A percentile compares a stretch with the other conserved stretches of the same genome.
Conservation (phyloP, 2,797 vertebrate species). For the Etheostoma perlongum region DNA sequence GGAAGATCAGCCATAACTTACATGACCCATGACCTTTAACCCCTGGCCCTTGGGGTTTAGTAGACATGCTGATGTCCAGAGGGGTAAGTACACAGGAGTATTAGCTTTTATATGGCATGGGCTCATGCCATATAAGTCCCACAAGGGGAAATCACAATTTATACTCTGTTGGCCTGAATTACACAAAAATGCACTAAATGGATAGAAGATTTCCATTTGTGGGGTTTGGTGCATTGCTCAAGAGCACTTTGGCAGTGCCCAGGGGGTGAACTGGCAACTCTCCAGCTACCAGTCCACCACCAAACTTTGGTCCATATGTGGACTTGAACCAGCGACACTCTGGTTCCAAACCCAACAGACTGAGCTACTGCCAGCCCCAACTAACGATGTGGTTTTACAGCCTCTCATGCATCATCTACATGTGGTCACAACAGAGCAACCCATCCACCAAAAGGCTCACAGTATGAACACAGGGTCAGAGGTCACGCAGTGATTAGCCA, state of each 20-base stretch:
- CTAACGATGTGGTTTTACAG: not conserved
- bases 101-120: constrained; percentile 51
- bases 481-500: constrained; percentile 45
- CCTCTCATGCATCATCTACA: constrained; percentile 31
- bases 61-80: constrained; percentile 74
- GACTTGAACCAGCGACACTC: too few species aligned
- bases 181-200: too few species aligned
- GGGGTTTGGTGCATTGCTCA: too few species aligned
- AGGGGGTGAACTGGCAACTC: too few species aligned
- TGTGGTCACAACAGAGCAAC: constrained; percentile 41
- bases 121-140: constrained; percentile 5
- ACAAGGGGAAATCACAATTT: too few species aligned
- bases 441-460: constrained; percentile 26
- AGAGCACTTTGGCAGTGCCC: too few species aligned
- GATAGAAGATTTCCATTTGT: too few species aligned
- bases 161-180: too few species aligned
- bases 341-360: too few species aligned
- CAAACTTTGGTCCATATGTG: too few species aligned
- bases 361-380: too few species aligned
- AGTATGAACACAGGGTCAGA: constrained; percentile 41
- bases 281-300: too few species aligned
- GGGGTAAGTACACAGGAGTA: constrained; percentile 35
- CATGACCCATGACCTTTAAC: constrained; percentile 61
- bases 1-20: constrained; percentile 64
- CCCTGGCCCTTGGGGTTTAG: constrained; percentile 44